Percentiles rank a stretch among this genome's conserved stretches.
phyloP scores from a whole-genome alignment of 1,140 invertebrate species.

The Ceratosolen fusciceps region DNA sequence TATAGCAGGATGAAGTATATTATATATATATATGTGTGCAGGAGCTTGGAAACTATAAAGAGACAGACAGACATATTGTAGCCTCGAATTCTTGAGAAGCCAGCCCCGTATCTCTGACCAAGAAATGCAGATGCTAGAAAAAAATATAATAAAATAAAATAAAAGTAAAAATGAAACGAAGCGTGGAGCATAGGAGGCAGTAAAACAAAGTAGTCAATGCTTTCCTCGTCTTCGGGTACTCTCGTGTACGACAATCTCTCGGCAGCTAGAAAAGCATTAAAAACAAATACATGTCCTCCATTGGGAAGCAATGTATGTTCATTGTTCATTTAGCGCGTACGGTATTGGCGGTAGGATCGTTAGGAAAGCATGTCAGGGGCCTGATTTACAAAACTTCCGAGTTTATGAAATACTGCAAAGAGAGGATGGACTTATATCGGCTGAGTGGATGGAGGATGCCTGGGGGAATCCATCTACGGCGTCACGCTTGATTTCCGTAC shows the following conservation, averaged over 20 bases:
- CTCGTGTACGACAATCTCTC: not conserved
- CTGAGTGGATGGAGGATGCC: too few species aligned
- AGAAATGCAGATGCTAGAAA: too few species aligned
- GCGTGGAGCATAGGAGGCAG: not conserved
- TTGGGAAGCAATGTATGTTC: not conserved
- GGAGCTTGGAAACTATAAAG: too few species aligned
- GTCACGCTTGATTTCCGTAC: not conserved
- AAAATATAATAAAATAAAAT: not conserved
- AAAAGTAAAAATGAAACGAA: not conserved
- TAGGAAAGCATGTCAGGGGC: conserved; percentile 37
- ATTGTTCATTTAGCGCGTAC: not conserved
- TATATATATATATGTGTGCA: too few species aligned
- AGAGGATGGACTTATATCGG: not conserved
- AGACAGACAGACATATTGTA: too few species aligned
- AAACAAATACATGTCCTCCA: not conserved
- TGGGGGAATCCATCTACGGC: not conserved
- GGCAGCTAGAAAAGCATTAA: not conserved
- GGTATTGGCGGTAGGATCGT: not conserved
- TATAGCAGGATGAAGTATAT: too few species aligned
- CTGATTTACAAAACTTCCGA: conserved; percentile 50
- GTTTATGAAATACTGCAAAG: not conserved
- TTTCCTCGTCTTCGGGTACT: not conserved
- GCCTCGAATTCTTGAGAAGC: too few species aligned
- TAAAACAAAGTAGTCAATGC: not conserved
- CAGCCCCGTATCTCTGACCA: too few species aligned